phyloP scores from a whole-genome alignment of 2,888 invertebrate genomes.

The Heteromyza rotundicornis region DNA sequence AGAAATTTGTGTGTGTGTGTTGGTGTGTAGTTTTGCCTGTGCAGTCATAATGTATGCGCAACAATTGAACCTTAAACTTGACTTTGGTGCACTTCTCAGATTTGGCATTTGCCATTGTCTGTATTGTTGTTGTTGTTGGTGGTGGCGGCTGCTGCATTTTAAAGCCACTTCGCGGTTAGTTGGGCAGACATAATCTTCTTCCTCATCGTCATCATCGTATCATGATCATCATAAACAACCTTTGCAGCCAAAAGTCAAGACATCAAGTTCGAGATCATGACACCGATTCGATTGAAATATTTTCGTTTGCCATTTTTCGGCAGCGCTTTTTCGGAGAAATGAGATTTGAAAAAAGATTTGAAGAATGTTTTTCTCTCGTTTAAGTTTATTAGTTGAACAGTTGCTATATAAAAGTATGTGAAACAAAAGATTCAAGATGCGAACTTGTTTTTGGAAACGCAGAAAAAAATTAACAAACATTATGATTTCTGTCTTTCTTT shows the following conservation, averaged over 20 bases:
- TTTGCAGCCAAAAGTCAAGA: slow-evolving; percentile 15
- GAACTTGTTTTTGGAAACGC: no score
- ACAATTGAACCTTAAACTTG: slow-evolving; percentile 58
- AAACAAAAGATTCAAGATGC: no score
- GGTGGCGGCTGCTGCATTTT: background rate
- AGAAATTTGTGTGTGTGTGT: background rate
- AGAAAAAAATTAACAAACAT: no score
- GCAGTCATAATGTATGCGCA: slow-evolving; percentile 46
- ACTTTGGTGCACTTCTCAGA: slow-evolving; percentile 44
- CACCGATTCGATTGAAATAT: slow-evolving; percentile 36
- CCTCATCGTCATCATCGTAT: slow-evolving; percentile 7
- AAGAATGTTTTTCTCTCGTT: no score
- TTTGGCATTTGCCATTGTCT: slow-evolving; percentile 8
- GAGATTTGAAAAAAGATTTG: no score
- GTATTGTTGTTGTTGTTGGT: slow-evolving; percentile 13
- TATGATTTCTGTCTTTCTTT: no score
- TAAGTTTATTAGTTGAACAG: no score
- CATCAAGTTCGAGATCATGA: slow-evolving; percentile 54
- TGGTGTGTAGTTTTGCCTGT: background rate
- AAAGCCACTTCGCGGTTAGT: background rate
- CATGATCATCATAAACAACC: background rate
- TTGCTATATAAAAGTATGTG: no score
- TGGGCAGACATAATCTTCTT: background rate
- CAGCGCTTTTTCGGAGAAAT: no score
- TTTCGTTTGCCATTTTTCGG: no score